Evolutionary conservation across 2,797 vertebrate species (phyloP).

Genomic region (Rhincodon typus): DNA sequence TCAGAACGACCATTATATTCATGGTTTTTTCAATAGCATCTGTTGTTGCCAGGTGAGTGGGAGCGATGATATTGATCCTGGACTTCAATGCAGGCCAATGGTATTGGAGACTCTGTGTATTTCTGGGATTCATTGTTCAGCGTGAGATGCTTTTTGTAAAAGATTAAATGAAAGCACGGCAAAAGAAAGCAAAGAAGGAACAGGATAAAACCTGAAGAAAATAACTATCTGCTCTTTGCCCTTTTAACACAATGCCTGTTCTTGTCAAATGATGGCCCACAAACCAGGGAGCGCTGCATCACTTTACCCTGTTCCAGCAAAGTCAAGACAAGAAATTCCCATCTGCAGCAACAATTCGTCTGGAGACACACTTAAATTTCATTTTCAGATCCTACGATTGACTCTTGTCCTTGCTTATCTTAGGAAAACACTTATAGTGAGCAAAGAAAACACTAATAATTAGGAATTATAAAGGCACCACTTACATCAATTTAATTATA

Average conservation of each 20-base stretch:
- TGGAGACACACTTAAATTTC: not conserved
- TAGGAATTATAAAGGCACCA: not conserved
- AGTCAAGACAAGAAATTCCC: not conserved
- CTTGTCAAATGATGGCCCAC: not conserved
- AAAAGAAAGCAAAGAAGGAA: not conserved
- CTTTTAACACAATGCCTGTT: not conserved
- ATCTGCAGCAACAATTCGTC: not conserved
- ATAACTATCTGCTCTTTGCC: conserved; percentile 7
- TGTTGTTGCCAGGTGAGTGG: not conserved
- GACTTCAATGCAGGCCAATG: not conserved
- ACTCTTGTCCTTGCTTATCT: not conserved
- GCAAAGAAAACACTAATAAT: not conserved
- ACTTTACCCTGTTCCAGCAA: not conserved
- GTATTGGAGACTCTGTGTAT: not conserved
- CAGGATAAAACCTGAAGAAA: not conserved
- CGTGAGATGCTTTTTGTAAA: not conserved
- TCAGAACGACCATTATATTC: not conserved
- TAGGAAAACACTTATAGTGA: no score
- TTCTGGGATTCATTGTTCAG: conserved; percentile 11
- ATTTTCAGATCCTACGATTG: not conserved
- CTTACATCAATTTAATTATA: not conserved
- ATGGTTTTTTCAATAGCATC: not conserved
- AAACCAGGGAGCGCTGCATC: not conserved
- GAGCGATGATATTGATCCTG: not conserved
- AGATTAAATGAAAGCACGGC: not conserved